Evolutionary conservation across 2,797 vertebrate genomes (phyloP), one percentile per base, ranked within the genome.

Genomic region (Microcaecilia unicolor): DNA sequence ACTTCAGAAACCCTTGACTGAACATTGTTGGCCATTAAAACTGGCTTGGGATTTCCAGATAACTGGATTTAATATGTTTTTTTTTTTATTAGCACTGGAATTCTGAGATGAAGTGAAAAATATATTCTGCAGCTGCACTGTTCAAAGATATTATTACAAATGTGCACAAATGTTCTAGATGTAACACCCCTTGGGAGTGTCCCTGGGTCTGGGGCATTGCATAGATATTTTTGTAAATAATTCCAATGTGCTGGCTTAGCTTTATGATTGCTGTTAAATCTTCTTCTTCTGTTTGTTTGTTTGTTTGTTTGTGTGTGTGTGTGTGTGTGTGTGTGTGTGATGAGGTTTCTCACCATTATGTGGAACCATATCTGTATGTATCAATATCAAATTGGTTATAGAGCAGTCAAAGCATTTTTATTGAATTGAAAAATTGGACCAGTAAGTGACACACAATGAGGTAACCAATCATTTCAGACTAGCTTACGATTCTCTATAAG

Each of bases 101-200:
- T n/a, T n/a, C n/a, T n/a, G n/a, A n/a, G 41, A 58, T 34, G 19
- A 18, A 52, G 64, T 61, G 62, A 64, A 52, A 64, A 55, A 48
- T 25, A 20, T 58, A 15, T 15, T 42, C 4, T 44, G 7, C 8
- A 13, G 21, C 48, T 37, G 35, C 41, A 22, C 40, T 42, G 42
- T 60, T 27, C 43, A 66, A 46, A 28, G 48, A 68, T 25, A 22
- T 55, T 2, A 2, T 40, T 48, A 28, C 6, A 38, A 9, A 31
- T 37, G 44, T 37, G 43, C n/a, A 39, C 27, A 45, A 46, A 39
- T 43, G 15, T 21, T 17, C 4, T 43, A 35, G n/a, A n/a, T n/a
- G n/a, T n/a, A n/a, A n/a, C n/a, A n/a, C n/a, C n/a, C n/a, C n/a
- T n/a, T n/a, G n/a, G n/a, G n/a, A n/a, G n/a, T n/a, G n/a, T n/a